Evolutionary conservation across 2,888 invertebrate genomes (phyloP).

Genomic region (Laothoe populi): DNA sequence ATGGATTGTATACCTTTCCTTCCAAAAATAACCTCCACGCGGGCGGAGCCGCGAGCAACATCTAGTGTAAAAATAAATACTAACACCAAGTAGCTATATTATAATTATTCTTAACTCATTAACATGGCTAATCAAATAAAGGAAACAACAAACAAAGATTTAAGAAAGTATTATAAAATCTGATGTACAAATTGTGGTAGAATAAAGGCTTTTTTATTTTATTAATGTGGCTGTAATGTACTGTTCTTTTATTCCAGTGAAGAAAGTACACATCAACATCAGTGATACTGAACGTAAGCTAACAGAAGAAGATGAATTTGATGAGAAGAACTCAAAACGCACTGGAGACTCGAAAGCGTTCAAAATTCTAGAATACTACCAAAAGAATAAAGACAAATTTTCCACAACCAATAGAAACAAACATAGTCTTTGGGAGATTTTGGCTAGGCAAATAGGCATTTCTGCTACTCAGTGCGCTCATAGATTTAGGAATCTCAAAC

Average conservation of each 20-base stretch:
- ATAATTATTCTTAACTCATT: too few relatives aligned
- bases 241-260: constrained; percentile 51
- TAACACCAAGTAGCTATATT: too few relatives aligned
- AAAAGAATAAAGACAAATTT: constrained; percentile 73
- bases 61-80: too few relatives aligned
- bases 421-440: constrained; percentile 59
- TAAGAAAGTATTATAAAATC: too few relatives aligned
- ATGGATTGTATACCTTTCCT: too few relatives aligned
- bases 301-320: constrained; percentile 56
- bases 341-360: constrained; percentile 63
- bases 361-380: constrained; percentile 72
- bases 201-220: too few relatives aligned
- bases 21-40: too few relatives aligned
- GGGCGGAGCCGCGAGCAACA: too few relatives aligned
- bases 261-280: constrained; percentile 57
- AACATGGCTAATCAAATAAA: too few relatives aligned
- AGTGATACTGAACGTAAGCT: constrained; percentile 42
- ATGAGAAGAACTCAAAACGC: constrained; percentile 55
- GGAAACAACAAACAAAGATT: too few relatives aligned
- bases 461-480: constrained; percentile 69
- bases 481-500: constrained; percentile 69
- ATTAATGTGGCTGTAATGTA: not conserved
- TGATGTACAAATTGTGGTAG: too few relatives aligned
- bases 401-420: constrained; percentile 60
- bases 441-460: constrained; percentile 64